These are phyloP conservation scores for Nyctereutes procyonoides DNA, from an alignment of 2,113 vertebrate genomes.

Conservation along the genomic window DNA sequence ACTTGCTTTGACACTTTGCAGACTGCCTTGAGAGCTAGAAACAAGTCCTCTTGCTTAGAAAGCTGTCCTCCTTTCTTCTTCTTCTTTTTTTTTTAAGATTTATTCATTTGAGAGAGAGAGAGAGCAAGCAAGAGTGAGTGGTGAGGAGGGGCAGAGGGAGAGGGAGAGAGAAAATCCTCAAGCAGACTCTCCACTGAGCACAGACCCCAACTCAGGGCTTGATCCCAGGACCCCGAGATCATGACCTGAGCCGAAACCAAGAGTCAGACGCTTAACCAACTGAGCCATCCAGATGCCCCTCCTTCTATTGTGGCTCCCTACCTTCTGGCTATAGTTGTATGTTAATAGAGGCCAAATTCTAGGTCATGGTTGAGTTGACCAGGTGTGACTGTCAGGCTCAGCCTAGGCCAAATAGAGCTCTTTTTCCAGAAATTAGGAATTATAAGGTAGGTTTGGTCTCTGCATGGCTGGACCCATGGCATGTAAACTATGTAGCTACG, in stretches of 20 bases:
- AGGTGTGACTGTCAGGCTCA: neutral
- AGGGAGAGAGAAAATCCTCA: neutral
- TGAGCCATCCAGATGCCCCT: neutral
- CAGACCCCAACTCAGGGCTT: neutral
- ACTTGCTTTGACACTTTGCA: neutral
- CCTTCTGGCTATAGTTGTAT: neutral
- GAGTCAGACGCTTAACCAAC: neutral
- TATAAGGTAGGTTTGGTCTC: neutral
- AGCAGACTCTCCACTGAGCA: neutral
- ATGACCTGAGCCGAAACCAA: neutral
- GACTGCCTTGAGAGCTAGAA: neutral
- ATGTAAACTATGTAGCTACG: neutral
- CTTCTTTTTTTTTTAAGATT: neutral
- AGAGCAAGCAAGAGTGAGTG: neutral
- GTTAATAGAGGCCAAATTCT: neutral
- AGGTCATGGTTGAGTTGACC: neutral
- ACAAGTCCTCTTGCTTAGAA: neutral
- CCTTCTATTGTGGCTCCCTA: neutral
- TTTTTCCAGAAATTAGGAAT: neutral
- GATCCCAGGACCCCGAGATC: neutral
- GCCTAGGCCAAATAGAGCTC: neutral
- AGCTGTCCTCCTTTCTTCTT: neutral
- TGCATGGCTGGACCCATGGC: neutral
- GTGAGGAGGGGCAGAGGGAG: neutral
- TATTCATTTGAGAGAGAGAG: neutral